These are phyloP conservation scores for Coenonympha glycerion DNA, from an alignment of 2,888 invertebrate species.

Conservation along the genomic window DNA sequence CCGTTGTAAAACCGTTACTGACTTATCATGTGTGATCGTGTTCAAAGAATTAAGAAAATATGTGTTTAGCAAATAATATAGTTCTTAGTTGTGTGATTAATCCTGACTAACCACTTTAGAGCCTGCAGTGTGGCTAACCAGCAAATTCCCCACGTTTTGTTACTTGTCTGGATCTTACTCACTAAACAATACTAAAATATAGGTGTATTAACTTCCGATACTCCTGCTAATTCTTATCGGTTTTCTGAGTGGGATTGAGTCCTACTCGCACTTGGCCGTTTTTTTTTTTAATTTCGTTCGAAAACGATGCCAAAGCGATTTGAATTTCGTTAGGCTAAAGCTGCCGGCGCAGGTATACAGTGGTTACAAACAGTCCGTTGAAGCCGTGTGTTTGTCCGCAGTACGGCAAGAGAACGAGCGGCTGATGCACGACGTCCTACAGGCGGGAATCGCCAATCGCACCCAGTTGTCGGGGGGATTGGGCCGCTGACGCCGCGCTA, in stretches of 20 bases:
- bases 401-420: slow-evolving; percentile 93
- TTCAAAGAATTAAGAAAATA: not conserved
- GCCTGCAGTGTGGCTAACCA: not conserved
- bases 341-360: too few species aligned
- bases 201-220: not conserved
- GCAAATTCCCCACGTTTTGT: not conserved
- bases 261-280: too few species aligned
- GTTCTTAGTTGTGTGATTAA: not conserved
- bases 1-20: too few species aligned
- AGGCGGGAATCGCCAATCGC: slow-evolving; percentile 75
- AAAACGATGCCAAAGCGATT: too few species aligned
- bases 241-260: too few species aligned
- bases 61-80: not conserved
- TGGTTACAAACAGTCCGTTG: slow-evolving; percentile 39
- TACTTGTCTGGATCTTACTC: not conserved
- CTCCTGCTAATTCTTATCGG: too few species aligned
- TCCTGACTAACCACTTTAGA: not conserved
- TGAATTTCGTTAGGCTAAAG: too few species aligned
- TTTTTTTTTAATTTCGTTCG: too few species aligned
- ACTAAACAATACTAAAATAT: not conserved
- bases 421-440: slow-evolving; percentile 85
- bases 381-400: slow-evolving; percentile 74
- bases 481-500: slow-evolving; percentile 75
- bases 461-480: slow-evolving; percentile 73
- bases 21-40: not conserved